phyloP scores from a whole-genome alignment of 2,797 vertebrate genomes.

The Diceros bicornis region DNA sequence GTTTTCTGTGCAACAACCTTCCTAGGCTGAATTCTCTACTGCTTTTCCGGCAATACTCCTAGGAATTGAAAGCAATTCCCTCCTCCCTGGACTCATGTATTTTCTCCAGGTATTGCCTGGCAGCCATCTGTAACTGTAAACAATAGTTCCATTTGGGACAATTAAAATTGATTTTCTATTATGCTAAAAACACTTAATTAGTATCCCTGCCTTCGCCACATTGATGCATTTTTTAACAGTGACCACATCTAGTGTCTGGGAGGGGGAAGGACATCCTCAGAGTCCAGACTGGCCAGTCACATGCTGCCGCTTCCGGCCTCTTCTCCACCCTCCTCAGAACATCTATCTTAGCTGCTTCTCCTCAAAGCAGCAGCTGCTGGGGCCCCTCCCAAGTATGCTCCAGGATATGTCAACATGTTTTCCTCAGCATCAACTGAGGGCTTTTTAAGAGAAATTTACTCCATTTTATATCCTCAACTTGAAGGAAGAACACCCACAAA shows the following conservation, averaged over 20 bases:
- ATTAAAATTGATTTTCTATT: slow-evolving; percentile 86
- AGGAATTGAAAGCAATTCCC: slow-evolving; percentile 70
- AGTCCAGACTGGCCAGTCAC: too few relatives aligned
- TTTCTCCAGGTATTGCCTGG: slow-evolving; percentile 77
- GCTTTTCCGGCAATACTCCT: slow-evolving; percentile 36
- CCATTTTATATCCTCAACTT: neutral
- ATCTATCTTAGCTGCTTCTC: neutral
- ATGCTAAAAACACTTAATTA: slow-evolving; percentile 81
- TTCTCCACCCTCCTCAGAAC: rapidly evolving
- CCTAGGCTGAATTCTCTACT: slow-evolving; percentile 53
- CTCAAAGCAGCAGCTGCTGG: neutral
- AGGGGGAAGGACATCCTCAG: neutral
- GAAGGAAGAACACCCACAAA: neutral
- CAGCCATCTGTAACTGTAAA: slow-evolving; percentile 83
- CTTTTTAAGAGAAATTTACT: neutral
- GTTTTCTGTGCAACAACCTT: slow-evolving; percentile 59
- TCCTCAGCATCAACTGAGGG: neutral
- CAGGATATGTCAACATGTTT: neutral
- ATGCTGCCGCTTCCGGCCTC: neutral
- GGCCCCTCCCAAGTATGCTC: too few relatives aligned
- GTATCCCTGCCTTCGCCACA: slow-evolving; percentile 60
- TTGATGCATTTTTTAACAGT: slow-evolving; percentile 57
- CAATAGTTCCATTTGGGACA: slow-evolving; percentile 81
- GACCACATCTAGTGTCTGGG: neutral
- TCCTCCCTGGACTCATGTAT: slow-evolving; percentile 76